Percentiles rank a stretch among this genome's conserved stretches.
phyloP scores from a whole-genome alignment of 2,888 invertebrate genomes.

The Macroteleia sp. region DNA sequence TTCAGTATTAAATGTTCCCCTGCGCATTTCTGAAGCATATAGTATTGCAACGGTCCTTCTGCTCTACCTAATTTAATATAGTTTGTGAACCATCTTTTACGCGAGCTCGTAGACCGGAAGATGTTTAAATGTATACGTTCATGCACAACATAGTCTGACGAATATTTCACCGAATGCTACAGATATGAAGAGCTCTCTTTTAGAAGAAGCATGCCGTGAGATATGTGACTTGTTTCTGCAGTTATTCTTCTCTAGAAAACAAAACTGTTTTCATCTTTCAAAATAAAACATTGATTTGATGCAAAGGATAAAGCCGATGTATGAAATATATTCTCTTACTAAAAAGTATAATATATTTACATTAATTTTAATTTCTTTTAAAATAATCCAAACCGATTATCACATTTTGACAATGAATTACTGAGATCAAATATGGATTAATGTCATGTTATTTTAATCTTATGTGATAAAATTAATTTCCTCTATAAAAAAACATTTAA shows the following conservation, averaged over 20 bases:
- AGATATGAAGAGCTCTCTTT: constrained; percentile 34
- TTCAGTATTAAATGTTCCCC: constrained; percentile 34
- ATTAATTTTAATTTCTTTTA: too few species aligned
- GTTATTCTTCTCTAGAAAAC: constrained; percentile 20
- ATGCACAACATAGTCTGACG: constrained; percentile 22
- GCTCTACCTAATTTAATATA: constrained; percentile 41
- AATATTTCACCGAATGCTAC: constrained; percentile 34
- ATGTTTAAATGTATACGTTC: constrained; percentile 29
- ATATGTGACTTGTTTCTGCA: constrained; percentile 34
- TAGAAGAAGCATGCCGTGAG: constrained; percentile 25
- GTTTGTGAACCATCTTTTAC: constrained; percentile 40
- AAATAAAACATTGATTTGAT: constrained; percentile 26
- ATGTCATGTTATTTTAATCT: too few species aligned
- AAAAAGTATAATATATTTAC: too few species aligned
- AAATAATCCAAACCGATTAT: too few species aligned
- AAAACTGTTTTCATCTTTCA: constrained; percentile 26
- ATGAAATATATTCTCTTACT: too few species aligned
- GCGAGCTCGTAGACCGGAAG: constrained; percentile 18
- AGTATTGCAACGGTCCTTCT: constrained; percentile 25
- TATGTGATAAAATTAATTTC: too few species aligned
- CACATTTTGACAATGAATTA: too few species aligned
- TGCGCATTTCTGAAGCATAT: constrained; percentile 23
- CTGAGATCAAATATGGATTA: too few species aligned
- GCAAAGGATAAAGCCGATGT: constrained; percentile 20
- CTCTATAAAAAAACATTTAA: too few species aligned